A percentile compares a stretch with the other conserved stretches of the same genome.
These are phyloP conservation scores for Emmelina monodactyla DNA, from an alignment of 2,888 invertebrate species.

Conservation along the genomic window DNA sequence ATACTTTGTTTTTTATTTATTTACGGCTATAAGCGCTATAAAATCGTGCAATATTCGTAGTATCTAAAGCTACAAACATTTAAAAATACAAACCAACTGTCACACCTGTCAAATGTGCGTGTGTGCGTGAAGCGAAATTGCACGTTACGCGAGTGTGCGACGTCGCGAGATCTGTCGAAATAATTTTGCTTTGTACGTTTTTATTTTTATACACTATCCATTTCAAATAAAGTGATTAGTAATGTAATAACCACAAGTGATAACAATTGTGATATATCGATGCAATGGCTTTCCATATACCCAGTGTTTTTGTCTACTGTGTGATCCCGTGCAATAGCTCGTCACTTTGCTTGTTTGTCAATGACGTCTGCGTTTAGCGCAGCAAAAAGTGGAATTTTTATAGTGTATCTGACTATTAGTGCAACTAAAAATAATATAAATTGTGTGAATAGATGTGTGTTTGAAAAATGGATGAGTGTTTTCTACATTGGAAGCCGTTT, in stretches of 20 bases:
- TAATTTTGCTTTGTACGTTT: conserved; percentile 62
- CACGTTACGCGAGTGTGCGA: conserved; percentile 59
- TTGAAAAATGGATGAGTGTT: conserved; percentile 61
- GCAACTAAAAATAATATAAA: conserved; percentile 51
- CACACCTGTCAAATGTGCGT: conserved; percentile 22
- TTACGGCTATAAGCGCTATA: too few relatives aligned
- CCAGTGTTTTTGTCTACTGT: conserved; percentile 56
- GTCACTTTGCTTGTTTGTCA: conserved; percentile 65
- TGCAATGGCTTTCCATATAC: conserved; percentile 47
- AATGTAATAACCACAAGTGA: conserved; percentile 54
- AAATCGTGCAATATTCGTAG: too few relatives aligned
- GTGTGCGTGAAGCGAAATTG: conserved; percentile 50
- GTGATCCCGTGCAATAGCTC: conserved; percentile 60
- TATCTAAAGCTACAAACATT: too few relatives aligned
- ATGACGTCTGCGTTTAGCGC: conserved; percentile 66
- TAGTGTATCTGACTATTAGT: conserved; percentile 63
- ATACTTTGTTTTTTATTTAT: too few relatives aligned
- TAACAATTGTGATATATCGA: conserved; percentile 57
- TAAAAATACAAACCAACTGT: conserved; percentile 11
- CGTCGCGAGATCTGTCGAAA: conserved; percentile 59
- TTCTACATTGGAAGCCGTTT: conserved; percentile 51
- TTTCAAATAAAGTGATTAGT: conserved; percentile 49
- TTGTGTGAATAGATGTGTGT: conserved; percentile 55
- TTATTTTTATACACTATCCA: conserved; percentile 58
- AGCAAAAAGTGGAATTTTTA: conserved; percentile 62